Percentiles rank a stretch among this genome's conserved stretches.
These are phyloP conservation scores for Folsomia manolachei DNA, from an alignment of 2,888 invertebrate species.

Conservation along the genomic window DNA sequence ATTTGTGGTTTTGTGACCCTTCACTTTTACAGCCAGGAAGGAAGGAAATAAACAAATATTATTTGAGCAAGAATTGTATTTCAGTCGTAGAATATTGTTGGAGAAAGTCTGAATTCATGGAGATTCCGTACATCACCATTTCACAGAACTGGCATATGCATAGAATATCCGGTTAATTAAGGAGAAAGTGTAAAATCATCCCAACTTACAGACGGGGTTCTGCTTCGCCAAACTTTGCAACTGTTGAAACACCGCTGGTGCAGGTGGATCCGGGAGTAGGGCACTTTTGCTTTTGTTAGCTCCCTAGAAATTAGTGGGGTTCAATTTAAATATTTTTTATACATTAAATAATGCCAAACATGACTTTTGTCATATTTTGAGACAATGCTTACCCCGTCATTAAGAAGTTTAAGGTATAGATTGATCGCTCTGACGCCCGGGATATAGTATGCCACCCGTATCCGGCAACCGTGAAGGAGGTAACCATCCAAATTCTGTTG, in stretches of 20 bases:
- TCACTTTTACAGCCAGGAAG: neutral
- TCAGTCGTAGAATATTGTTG: no score
- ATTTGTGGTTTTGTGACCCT: neutral
- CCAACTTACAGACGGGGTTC: conserved; percentile 56
- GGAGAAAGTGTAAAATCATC: neutral
- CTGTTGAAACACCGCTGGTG: conserved; percentile 55
- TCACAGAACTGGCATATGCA: no score
- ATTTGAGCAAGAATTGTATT: neutral
- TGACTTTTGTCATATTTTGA: no score
- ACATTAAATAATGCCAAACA: no score
- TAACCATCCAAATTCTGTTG: conserved; percentile 54
- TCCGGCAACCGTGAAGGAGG: conserved; percentile 54
- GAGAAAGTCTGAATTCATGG: neutral
- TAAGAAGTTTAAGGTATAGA: conserved; percentile 57
- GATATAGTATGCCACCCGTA: conserved; percentile 58
- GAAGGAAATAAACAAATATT: neutral
- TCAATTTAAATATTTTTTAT: neutral
- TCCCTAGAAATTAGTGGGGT: conserved; percentile 51
- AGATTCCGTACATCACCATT: neutral
- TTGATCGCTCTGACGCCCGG: conserved; percentile 59
- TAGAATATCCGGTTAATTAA: neutral
- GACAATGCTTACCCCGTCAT: conserved; percentile 55
- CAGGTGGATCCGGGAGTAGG: conserved; percentile 56
- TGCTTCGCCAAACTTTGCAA: conserved; percentile 57
- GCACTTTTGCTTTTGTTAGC: conserved; percentile 52